Evolutionary conservation across 1,140 invertebrate genomes (phyloP), one percentile per base, ranked within the genome.

Genomic region (Rhopalosiphum maidis): DNA sequence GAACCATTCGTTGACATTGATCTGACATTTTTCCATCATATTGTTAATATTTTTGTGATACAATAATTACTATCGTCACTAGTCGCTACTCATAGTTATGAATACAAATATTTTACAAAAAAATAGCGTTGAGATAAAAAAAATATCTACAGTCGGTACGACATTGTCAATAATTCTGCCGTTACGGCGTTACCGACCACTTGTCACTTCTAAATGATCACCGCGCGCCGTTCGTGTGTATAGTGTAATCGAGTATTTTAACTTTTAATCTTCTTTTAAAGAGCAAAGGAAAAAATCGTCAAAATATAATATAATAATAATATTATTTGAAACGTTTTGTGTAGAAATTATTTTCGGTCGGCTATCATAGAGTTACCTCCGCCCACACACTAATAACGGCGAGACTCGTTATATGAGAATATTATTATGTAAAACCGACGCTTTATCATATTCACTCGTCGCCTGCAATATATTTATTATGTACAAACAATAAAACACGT

Each of bases 381-480:
- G 0, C 11, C 60, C 60, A 30, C 55, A 18, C 30, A 68, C 30
- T 18, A 1, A 2, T 11, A 68, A n/a, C 30, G 7, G 22, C 9
- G 30, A 68, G 60, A 68, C 60, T 60, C 55, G 2, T 23, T 5
- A 4, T n/a, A 68, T 68, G 30, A 68, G 60, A 68, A 68, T 68
- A 46, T 41, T 68, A n/a, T 68, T 68, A 68, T 68, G 60, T 68
- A 68, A 68, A 68, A 68, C 15, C 11, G 60, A 68, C 11, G 15
- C 30, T 68, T 68, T 6, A 68, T 68, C 60, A 68, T 68, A 68
- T 68, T n/a, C 60, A 68, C 60, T 68, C 15, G 60, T 68, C 60
- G 60, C 60, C 60, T 68, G 60, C 60, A 68, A 68, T 68, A 68
- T 60, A 68, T 68, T n/a, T n/a, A 68, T n/a, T 68, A 68, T n/a